Conservation (phyloP, 2,888 invertebrate species). For the Pachydiplax longipennis region DNA sequence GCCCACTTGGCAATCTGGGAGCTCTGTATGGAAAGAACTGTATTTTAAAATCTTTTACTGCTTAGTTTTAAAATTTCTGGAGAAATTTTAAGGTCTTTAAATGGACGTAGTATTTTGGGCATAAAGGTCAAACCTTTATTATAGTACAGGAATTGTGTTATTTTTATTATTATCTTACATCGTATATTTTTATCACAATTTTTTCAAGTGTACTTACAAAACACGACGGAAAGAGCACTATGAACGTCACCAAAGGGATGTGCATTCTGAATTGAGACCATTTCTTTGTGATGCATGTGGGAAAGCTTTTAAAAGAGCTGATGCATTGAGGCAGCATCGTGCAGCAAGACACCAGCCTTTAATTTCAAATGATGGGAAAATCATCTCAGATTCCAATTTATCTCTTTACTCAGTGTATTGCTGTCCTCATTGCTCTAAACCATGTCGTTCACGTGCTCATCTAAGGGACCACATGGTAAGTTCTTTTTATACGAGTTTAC, state of each 20-base stretch:
- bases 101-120: too few relatives aligned
- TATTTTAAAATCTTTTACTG: too few relatives aligned
- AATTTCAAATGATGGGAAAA: constrained; percentile 47
- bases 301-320: constrained; percentile 63
- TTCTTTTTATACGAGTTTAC: not conserved
- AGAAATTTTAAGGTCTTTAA: too few relatives aligned
- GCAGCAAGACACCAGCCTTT: constrained; percentile 52
- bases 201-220: constrained; percentile 56
- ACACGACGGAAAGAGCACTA: constrained; percentile 58
- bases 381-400: not conserved
- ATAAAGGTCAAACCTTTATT: too few relatives aligned
- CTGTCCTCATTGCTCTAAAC: not conserved
- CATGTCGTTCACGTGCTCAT: constrained; percentile 22
- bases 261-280: constrained; percentile 63
- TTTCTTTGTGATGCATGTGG: constrained; percentile 64
- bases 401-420: constrained; percentile 50
- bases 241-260: constrained; percentile 59
- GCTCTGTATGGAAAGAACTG: too few relatives aligned
- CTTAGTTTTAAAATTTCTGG: too few relatives aligned
- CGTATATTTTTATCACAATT: not conserved
- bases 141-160: too few relatives aligned
- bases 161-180: too few relatives aligned
- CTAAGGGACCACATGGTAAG: constrained; percentile 36
- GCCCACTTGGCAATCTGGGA: too few relatives aligned
- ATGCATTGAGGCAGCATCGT: constrained; percentile 62